Evolutionary conservation across 2,797 vertebrate species (phyloP).

Genomic region (Tokudaia tokunoshimensis): DNA sequence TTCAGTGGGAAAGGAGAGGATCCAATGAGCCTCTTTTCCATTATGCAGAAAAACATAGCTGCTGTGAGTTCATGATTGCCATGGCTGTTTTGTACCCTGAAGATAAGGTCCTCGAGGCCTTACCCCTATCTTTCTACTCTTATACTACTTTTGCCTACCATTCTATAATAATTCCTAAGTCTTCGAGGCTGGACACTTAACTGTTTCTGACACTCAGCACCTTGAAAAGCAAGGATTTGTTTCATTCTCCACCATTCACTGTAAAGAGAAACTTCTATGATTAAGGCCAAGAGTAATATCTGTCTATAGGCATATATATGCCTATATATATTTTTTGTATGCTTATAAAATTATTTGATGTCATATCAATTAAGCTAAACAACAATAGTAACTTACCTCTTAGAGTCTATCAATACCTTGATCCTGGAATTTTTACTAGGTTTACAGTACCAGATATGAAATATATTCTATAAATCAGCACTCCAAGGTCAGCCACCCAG

Average conservation of each 20-base stretch:
- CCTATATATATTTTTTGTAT: neutral
- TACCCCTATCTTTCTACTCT: neutral
- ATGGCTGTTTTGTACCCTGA: no score
- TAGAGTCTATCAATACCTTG: neutral
- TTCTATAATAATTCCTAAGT: neutral
- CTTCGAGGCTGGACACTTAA: no score
- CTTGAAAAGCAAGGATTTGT: neutral
- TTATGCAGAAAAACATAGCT: neutral
- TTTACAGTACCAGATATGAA: neutral
- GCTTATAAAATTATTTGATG: neutral
- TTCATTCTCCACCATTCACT: neutral
- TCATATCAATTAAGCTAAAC: neutral
- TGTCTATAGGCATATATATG: no score
- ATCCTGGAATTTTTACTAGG: neutral
- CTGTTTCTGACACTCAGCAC: neutral
- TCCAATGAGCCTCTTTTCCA: neutral
- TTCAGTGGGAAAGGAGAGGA: neutral
- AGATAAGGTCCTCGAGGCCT: neutral
- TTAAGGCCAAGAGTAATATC: neutral
- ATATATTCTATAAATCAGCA: neutral
- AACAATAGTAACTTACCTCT: neutral
- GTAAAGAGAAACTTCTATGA: neutral
- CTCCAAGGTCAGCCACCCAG: neutral
- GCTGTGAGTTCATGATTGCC: neutral
- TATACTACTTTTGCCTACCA: neutral